Evolutionary conservation across 2,888 invertebrate species (phyloP), one percentile per base, ranked within the genome.

Genomic region (Lasioglossum oenotherae): DNA sequence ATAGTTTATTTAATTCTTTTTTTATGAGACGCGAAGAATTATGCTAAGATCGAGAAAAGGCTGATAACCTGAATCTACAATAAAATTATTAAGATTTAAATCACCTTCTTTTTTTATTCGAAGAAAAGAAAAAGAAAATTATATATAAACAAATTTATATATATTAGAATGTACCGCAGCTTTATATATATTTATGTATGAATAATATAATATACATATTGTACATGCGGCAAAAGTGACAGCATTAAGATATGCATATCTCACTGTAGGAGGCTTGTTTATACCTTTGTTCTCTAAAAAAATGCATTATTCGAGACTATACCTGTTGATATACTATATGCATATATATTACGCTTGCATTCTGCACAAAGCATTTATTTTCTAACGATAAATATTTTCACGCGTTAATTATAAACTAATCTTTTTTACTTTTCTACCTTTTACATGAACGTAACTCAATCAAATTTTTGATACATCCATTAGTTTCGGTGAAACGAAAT

Each of bases 391-490:
- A 82, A 49, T 81, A 78, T 38, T 76, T 81, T 86, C 49, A 74
- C 64, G 14, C 75, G 19, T 73, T 72, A 60, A 78, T 75, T 57
- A 57, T 77, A 74, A 79, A 69, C 35, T 74, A 80, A 74, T 72
- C n/a, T 80, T 86, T 87, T 83, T 87, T 87, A 86, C 84, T 79
- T 84, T 87, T 87, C 77, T 87, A 87, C 84, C 77, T 86, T 83
- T 81, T 78, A 75, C 80, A 74, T 67, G 60, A 87, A 49, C 19
- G 5, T 73, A 35, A 67, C 5, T 35, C 14, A 71, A 80, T 77
- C 23, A 84, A 64, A 84, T 38, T 71, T 44, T 46, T 74, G 69
- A 78, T 53, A 53, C 35, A 57, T 19, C 72, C 64, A 78, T 64
- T 73, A 84, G 67, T 67, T 78, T 75, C 27, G 12, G 31, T 31